These are phyloP conservation scores for Epizoanthus ramosus DNA, from an alignment of 92 coral and sea anemone genomes.

Conservation along the genomic window DNA sequence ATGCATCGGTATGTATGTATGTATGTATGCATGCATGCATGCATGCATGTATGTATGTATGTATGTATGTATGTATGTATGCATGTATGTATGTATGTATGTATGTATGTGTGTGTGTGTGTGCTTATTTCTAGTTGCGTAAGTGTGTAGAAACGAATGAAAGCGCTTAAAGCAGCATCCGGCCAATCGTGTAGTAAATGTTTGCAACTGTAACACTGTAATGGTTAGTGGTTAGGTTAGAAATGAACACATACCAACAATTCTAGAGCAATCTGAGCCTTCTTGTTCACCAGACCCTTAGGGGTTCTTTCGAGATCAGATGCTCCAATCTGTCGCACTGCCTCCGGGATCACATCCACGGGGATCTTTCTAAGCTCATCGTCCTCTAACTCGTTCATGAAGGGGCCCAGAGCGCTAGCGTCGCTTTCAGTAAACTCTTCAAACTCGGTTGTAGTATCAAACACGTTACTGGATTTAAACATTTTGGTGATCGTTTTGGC, in stretches of 20 bases:
- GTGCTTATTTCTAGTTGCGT: too few relatives aligned
- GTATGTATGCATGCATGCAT: background rate
- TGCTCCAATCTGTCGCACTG: slow-evolving; percentile 72
- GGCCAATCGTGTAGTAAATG: too few relatives aligned
- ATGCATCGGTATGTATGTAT: too few relatives aligned
- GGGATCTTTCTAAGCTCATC: slow-evolving; percentile 47
- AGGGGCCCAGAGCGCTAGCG: slow-evolving; percentile 63
- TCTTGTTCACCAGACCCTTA: slow-evolving; percentile 44
- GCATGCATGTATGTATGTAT: background rate
- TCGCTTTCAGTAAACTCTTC: slow-evolving; percentile 9
- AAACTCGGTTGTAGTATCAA: slow-evolving; percentile 22
- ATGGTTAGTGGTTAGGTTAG: background rate
- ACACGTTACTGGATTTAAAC: background rate
- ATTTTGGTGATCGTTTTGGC: slow-evolving; percentile 19
- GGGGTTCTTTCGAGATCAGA: slow-evolving; percentile 53
- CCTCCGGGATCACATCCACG: slow-evolving; percentile 57
- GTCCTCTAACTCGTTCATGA: slow-evolving; percentile 56
- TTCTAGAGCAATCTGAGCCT: slow-evolving; percentile 46
- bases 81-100: background rate
- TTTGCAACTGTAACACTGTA: too few relatives aligned
- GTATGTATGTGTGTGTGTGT: too few relatives aligned
- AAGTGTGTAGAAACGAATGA: too few relatives aligned
- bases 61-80: background rate
- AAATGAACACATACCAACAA: slow-evolving; percentile 56
- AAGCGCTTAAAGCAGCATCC: too few relatives aligned